phyloP scores from a whole-genome alignment of 2,113 vertebrate genomes.

The Rhinolophus ferrumequinum region DNA sequence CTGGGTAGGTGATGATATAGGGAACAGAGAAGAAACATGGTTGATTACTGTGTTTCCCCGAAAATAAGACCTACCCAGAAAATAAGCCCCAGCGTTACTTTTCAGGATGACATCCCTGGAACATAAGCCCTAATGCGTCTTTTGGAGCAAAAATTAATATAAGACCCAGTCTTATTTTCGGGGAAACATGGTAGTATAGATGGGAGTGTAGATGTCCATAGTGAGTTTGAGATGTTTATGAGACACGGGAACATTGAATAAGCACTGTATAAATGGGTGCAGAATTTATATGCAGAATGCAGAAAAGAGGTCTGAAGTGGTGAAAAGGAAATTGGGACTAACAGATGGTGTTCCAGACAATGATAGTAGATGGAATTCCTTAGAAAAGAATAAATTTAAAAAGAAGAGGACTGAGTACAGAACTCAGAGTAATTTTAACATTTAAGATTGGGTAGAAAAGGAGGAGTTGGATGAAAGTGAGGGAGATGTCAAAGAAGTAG shows the following conservation, averaged over 20 bases:
- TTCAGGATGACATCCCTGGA: too few species aligned
- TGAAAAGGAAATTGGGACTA: slow-evolving; percentile 35
- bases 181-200: background rate
- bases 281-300: too few species aligned
- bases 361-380: background rate
- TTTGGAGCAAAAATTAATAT: too few species aligned
- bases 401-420: background rate
- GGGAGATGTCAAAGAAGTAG: background rate
- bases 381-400: slow-evolving; percentile 11
- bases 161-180: too few species aligned
- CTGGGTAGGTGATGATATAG: background rate
- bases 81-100: too few species aligned
- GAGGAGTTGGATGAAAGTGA: background rate
- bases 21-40: slow-evolving; percentile 4
- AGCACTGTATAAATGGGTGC: background rate
- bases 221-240: slow-evolving; percentile 15
- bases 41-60: background rate
- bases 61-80: too few species aligned
- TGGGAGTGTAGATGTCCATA: background rate
- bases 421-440: slow-evolving; percentile 21
- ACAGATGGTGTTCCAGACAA: background rate
- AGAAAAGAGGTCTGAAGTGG: background rate
- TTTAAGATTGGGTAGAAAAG: background rate
- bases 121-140: too few species aligned
- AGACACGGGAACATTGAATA: background rate